Evolutionary conservation across 2,113 vertebrate genomes (phyloP).

Genomic region (Percina caprodes): DNA sequence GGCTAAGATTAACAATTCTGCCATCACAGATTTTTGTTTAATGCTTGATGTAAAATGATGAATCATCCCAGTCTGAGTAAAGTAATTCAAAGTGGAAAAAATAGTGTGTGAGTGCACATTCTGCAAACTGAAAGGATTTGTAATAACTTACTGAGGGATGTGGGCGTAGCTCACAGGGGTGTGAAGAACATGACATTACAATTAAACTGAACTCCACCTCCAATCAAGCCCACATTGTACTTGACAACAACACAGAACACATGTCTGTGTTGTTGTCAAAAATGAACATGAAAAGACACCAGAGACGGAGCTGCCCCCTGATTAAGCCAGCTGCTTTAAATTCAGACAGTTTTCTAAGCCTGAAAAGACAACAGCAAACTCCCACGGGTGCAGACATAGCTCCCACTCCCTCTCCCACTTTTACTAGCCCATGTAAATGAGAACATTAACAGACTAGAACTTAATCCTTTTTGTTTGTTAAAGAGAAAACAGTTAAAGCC

Average conservation of each 20-base stretch:
- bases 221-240: not conserved
- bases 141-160: not conserved
- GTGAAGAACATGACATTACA: not conserved
- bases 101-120: not conserved
- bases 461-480: conserved; percentile 7
- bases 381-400: not conserved
- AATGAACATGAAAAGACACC: not conserved
- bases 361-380: not conserved
- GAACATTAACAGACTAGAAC: conserved; percentile 3
- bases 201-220: not conserved
- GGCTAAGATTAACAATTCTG: not conserved
- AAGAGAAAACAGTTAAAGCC: not conserved
- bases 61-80: not conserved
- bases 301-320: not conserved
- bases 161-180: not conserved
- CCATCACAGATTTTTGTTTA: not conserved
- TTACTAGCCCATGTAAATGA: conserved; percentile 5
- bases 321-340: not conserved
- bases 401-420: conserved; percentile 2
- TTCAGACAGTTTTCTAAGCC: not conserved
- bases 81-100: not conserved
- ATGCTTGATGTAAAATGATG: not conserved
- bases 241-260: no score
- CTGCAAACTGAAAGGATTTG: not conserved
- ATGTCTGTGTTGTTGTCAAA: not conserved